Base-by-base conservation (phyloP, 2,888 invertebrate genomes). In the Boloria selene region DNA sequence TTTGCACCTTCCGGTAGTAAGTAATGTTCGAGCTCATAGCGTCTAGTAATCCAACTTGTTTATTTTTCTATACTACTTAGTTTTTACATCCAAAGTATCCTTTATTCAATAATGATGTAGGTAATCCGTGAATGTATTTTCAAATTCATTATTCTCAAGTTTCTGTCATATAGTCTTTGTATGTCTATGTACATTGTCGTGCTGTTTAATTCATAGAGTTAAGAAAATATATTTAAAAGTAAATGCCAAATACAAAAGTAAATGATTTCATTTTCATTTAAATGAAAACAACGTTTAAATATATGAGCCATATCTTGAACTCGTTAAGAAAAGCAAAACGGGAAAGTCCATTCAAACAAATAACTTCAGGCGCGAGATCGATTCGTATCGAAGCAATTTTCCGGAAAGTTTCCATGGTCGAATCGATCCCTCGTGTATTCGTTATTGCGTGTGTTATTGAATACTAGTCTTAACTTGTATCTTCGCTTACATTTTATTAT, bases 311-410 rank as follows among this genome's bases (percentile, higher is more conserved):
- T 13, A 38, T 18, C 14, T 50, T 16, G 17, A 59, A 59, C 17
- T 59, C 59, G 50, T 38, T 59, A 59, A 49, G 31, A 50, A 18
- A 59, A 49, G 47, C 17, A 49, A 49, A 59, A 50, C 13, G 38
- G 14, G 6, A 59, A 59, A 59, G 38, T 59, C 31, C 38, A 59
- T 50, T 59, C 38, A 59, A 59, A 50, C 58, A 47, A 58, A 58
- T 26, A 47, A 58, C 14, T 50, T 59, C 17, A 31, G 13, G 7
- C 31, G 22, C n/a, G 49, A 31, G 38, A 59, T 59, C 49, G 59
- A 50, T 50, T 18, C 7, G 10, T 13, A 18, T 13, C 59, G 49
- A 4, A 18, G 50, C 50, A 50, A 59, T 59, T 59, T 38, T 50
- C 31, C 59, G 49, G 17, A 59, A 59, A 59, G 49, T 59, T 59